Conservation (phyloP, 2,113 vertebrate species). For the Odontesthes bonariensis region DNA sequence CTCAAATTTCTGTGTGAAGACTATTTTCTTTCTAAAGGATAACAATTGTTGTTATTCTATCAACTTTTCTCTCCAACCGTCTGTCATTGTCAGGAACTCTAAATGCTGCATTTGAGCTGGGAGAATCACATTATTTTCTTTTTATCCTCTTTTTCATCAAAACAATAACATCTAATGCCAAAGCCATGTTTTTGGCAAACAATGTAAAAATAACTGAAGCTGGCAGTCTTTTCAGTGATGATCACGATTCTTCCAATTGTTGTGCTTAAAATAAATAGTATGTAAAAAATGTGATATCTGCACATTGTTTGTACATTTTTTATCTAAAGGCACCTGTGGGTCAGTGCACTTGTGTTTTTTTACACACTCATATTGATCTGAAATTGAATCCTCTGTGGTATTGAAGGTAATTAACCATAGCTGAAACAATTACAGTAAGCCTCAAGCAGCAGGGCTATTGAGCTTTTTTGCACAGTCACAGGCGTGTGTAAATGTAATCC, state of each 20-base stretch:
- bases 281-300: neutral
- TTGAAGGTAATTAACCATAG: slow-evolving; percentile 68
- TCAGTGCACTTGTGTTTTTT: slow-evolving; percentile 19
- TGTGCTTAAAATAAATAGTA: too few relatives aligned
- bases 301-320: slow-evolving; percentile 11
- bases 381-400: slow-evolving; percentile 60
- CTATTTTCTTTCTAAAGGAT: too few relatives aligned
- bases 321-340: slow-evolving; percentile 39
- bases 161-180: too few relatives aligned
- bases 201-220: slow-evolving; percentile 18
- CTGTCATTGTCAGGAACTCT: neutral
- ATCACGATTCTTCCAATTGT: slow-evolving; percentile 21
- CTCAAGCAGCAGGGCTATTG: slow-evolving; percentile 36
- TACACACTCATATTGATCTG: slow-evolving; percentile 48
- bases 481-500: slow-evolving; percentile 49
- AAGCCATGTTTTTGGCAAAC: slow-evolving; percentile 12
- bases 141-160: neutral
- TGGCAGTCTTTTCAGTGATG: slow-evolving; percentile 17
- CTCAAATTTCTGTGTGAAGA: too few relatives aligned
- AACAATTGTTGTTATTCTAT: too few relatives aligned
- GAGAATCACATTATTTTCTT: slow-evolving; percentile 30
- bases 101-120: slow-evolving; percentile 19
- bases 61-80: too few relatives aligned
- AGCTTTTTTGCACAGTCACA: slow-evolving; percentile 40
- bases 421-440: slow-evolving; percentile 66